A percentile compares a stretch with the other conserved stretches of the same genome.
These are phyloP conservation scores for Cepaea nemoralis DNA, from an alignment of 1,140 invertebrate genomes.

Conservation along the genomic window DNA sequence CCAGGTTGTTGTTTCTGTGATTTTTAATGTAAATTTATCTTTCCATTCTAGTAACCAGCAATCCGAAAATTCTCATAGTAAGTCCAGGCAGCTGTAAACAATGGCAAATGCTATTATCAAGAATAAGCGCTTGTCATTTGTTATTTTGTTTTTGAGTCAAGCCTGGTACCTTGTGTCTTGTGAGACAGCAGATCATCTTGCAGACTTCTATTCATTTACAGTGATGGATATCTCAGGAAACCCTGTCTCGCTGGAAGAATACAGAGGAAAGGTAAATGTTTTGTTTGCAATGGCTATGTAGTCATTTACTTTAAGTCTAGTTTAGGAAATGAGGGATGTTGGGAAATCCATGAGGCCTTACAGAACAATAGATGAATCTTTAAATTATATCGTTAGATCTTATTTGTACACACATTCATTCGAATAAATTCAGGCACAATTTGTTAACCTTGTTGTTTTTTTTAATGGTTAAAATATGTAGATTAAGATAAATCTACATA, in stretches of 20 bases:
- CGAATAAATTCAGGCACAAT: no score
- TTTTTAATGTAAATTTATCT: no score
- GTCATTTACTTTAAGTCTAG: neutral
- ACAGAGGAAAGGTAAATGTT: constrained; percentile 73
- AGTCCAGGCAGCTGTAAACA: neutral
- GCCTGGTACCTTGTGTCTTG: neutral
- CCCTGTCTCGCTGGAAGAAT: constrained; percentile 80
- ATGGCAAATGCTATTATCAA: neutral
- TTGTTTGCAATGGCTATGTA: no score
- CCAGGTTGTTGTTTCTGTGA: no score
- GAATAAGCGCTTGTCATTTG: neutral
- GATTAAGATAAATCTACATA: no score
- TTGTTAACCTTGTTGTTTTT: no score
- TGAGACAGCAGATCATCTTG: neutral
- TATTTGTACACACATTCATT: no score
- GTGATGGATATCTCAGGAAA: constrained; percentile 83
- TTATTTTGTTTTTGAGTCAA: neutral
- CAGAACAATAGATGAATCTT: neutral
- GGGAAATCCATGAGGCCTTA: no score
- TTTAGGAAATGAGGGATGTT: neutral
- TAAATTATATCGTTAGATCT: no score
- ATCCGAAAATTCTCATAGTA: neutral
- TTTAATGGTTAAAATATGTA: no score
- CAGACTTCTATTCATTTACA: constrained; percentile 80
- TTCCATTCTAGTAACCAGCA: neutral